Conservation (phyloP, 2,888 invertebrate genomes). For the Molorchus minor region DNA sequence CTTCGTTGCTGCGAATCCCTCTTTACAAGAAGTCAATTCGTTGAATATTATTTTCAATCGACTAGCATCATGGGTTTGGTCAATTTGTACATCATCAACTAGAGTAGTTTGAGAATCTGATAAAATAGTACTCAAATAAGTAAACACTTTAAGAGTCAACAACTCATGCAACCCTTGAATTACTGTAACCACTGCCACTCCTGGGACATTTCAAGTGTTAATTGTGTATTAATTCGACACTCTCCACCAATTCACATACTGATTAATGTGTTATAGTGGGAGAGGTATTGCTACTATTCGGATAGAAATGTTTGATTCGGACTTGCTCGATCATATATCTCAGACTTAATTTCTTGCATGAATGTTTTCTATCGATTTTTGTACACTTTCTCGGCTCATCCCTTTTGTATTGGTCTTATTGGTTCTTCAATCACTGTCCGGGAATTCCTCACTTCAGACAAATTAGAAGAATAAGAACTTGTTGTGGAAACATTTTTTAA, state of each 20-base stretch:
- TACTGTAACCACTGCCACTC: conserved; percentile 84
- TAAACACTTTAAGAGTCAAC: conserved; percentile 69
- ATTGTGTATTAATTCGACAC: conserved; percentile 83
- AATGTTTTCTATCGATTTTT: conserved; percentile 56
- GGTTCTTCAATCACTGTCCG: conserved; percentile 49
- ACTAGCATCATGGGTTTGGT: conserved; percentile 85
- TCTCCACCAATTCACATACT: conserved; percentile 81
- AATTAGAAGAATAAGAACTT: conserved; percentile 43
- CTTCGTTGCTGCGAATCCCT: conserved; percentile 93
- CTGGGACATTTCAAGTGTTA: conserved; percentile 88
- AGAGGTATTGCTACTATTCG: conserved; percentile 47
- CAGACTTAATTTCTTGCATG: conserved; percentile 54
- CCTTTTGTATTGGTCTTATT: conserved; percentile 51
- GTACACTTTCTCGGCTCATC: conserved; percentile 49
- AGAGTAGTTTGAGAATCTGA: conserved; percentile 70
- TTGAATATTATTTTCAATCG: conserved; percentile 84
- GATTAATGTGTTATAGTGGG: conserved; percentile 66
- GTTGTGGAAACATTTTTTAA: conserved; percentile 40
- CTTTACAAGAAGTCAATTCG: conserved; percentile 84
- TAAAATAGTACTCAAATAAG: conserved; percentile 67
- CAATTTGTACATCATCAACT: conserved; percentile 72
- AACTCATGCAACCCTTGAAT: conserved; percentile 66
- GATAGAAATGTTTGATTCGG: conserved; percentile 46
- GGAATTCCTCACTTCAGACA: conserved; percentile 42
- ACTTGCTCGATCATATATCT: conserved; percentile 50